phyloP scores from a whole-genome alignment of 2,888 invertebrate genomes.

The Acanthopleura granulata region DNA sequence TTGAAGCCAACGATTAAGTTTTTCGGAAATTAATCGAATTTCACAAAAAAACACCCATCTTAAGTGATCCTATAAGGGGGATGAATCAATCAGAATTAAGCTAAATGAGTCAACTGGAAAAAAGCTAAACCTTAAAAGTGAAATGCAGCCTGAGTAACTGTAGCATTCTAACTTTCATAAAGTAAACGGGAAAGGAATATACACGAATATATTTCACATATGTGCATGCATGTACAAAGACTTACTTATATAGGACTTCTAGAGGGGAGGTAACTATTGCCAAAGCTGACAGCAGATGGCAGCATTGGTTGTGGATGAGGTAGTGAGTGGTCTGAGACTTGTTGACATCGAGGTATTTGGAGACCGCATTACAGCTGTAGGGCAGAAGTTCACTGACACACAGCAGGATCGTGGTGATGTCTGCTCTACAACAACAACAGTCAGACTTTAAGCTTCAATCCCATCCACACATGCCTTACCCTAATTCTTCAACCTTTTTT shows the following conservation, averaged over 20 bases:
- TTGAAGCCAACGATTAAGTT: too few species aligned
- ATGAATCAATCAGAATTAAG: too few species aligned
- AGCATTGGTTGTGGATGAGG: slow-evolving; percentile 63
- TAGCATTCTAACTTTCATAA: neutral
- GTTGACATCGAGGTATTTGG: slow-evolving; percentile 55
- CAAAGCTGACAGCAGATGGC: slow-evolving; percentile 55
- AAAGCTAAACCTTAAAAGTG: neutral
- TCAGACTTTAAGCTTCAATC: too few species aligned
- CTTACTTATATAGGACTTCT: slow-evolving; percentile 61
- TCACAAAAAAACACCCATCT: too few species aligned
- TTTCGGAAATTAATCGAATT: too few species aligned
- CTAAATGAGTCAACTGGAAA: too few species aligned
- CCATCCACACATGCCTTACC: too few species aligned
- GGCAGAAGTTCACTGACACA: slow-evolving; percentile 56
- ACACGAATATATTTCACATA: too few species aligned
- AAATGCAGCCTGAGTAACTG: neutral
- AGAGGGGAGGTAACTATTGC: slow-evolving; percentile 59
- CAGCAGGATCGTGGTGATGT: slow-evolving; percentile 56
- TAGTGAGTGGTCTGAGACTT: slow-evolving; percentile 51
- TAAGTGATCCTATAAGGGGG: too few species aligned
- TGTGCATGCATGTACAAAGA: too few species aligned
- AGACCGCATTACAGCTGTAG: slow-evolving; percentile 45
- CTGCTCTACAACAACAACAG: slow-evolving; percentile 47
- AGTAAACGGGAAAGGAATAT: too few species aligned
- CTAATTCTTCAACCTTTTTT: too few species aligned